Conservation (phyloP, 2,113 vertebrate genomes). For the Myocastor coypus region DNA sequence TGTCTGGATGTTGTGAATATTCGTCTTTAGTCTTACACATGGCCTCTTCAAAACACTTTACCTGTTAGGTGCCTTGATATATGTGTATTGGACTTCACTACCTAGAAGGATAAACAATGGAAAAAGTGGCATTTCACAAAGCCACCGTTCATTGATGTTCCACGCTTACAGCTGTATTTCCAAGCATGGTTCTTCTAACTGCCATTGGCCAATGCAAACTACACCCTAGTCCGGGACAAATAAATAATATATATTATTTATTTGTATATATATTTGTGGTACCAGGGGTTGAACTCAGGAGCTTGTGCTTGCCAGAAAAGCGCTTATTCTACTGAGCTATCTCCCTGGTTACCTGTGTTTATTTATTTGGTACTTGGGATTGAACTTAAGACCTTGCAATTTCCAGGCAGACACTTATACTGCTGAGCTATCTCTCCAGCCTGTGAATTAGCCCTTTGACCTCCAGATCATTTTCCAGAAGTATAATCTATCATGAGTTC, state of each 20-base stretch:
- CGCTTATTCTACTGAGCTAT: no score
- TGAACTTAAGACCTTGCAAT: no score
- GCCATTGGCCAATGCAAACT: not conserved
- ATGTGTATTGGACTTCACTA: not conserved
- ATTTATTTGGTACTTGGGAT: no score
- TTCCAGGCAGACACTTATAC: no score
- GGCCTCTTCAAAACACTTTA: not conserved
- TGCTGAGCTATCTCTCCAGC: no score
- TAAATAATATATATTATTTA: no score
- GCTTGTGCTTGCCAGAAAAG: no score
- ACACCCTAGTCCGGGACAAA: not conserved
- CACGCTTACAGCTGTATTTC: not conserved
- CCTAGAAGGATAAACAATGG: not conserved
- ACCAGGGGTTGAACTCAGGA: no score
- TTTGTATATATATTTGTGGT: no score
- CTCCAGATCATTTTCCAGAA: not conserved
- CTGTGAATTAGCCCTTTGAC: not conserved
- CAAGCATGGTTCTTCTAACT: not conserved
- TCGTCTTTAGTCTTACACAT: constrained; percentile 24
- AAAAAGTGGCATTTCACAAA: not conserved
- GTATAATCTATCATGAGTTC: not conserved
- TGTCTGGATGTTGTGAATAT: not conserved
- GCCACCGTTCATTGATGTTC: not conserved
- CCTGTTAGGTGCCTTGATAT: not conserved
- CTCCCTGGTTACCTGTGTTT: no score